Base-by-base conservation (phyloP, 2,888 invertebrate species). In the Oscheius sp. region DNA sequence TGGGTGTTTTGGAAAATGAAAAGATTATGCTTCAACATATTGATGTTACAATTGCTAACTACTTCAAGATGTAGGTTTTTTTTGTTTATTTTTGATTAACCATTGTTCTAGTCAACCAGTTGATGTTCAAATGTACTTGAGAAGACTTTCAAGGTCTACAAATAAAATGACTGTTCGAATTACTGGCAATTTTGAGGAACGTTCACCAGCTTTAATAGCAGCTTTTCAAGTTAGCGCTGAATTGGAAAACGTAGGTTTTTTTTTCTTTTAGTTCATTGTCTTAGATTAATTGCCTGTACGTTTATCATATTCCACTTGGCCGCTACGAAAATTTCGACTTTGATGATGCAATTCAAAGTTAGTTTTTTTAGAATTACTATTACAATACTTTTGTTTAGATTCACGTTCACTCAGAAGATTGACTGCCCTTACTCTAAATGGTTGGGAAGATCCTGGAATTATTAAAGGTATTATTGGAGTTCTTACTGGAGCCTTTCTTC, bases 291-390 rank as follows among this genome's bases (percentile, higher is more conserved):
- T 28, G 44, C n/a, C 38, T 59, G 3, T 44, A 41, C 20, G 44
- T 59, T 22, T n/a, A 24, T n/a, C 59, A 59, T 44, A 44, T 28
- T 12, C 59, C 59, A 2, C 24, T 44, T 14, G 44, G 44, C 17
- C 41, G 59, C 24, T 26, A n/a, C 17, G 59, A 59, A 41, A 59
- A 59, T 17, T 44, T 24, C 20, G 59, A 59, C 41, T 59, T 28
- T 26, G 59, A 41, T 26, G 41, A 38, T n/a, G 59, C 59, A 14
- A 30, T 59, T 14, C 17, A 24, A 6, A n/a, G 54, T 33, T 8
- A 32, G 54, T 54, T 32, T 24, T 51, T 51, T 28, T 17, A 6
- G 5, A 17, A 12, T 4, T 51, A 12, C 4, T 51, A 22, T 54
- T 32, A 50, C 22, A 50, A 20, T 9, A 14, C 6, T 12, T 24